Conservation (phyloP, 2,888 invertebrate genomes). For the Dynastes maya region DNA sequence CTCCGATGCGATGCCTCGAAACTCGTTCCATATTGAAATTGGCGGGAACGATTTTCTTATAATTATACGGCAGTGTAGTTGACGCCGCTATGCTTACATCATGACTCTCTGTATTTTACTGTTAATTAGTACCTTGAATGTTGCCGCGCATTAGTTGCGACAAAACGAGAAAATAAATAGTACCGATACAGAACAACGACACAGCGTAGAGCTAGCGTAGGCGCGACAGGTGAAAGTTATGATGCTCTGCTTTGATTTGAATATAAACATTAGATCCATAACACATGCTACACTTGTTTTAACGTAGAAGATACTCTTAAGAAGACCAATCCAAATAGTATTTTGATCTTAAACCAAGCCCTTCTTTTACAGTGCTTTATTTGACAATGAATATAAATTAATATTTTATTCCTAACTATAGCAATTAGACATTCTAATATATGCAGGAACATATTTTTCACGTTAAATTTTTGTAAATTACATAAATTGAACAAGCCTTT, state of each 20-base stretch:
- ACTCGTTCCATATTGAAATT: slow-evolving; percentile 25
- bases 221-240: slow-evolving; percentile 63
- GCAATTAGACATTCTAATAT: too few relatives aligned
- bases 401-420: too few relatives aligned
- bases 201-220: slow-evolving; percentile 58
- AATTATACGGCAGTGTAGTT: slow-evolving; percentile 5
- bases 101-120: slow-evolving; percentile 42
- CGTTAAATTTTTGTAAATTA: too few relatives aligned
- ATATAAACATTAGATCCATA: slow-evolving; percentile 48
- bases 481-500: too few relatives aligned
- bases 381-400: too few relatives aligned
- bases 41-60: slow-evolving; percentile 22
- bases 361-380: too few relatives aligned
- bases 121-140: slow-evolving; percentile 49
- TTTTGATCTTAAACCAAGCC: too few relatives aligned
- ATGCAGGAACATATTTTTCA: too few relatives aligned
- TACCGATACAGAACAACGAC: slow-evolving; percentile 58
- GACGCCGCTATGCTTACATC: slow-evolving; percentile 28
- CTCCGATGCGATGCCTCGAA: slow-evolving; percentile 5
- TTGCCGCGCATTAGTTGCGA: slow-evolving; percentile 34
- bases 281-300: background rate
- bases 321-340: too few relatives aligned
- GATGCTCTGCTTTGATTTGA: slow-evolving; percentile 63
- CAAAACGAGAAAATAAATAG: slow-evolving; percentile 53
- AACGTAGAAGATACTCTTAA: background rate